Evolutionary conservation across 2,113 vertebrate genomes (phyloP).

Genomic region (Podarcis cretensis): DNA sequence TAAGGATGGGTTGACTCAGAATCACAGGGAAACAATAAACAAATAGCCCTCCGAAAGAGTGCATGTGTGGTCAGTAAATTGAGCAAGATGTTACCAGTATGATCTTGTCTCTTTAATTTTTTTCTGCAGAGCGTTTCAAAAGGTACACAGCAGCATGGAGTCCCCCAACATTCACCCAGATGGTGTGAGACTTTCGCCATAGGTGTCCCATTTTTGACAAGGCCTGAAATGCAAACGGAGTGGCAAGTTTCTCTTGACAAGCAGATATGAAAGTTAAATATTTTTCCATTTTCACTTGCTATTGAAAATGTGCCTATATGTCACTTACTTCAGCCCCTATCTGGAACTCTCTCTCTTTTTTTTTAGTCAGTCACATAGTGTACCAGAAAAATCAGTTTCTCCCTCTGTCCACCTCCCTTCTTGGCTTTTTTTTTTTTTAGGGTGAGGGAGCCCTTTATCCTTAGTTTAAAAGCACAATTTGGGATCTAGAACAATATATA

Average conservation of each 20-base stretch:
- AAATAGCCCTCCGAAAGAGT: background rate
- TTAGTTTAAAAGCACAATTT: background rate
- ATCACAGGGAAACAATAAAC: background rate
- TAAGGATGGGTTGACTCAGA: rapidly evolving
- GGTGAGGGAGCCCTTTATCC: background rate
- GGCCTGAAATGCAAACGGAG: conserved; percentile 78
- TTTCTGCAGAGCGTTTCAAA: conserved; percentile 86
- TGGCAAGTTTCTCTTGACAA: background rate
- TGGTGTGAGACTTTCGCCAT: conserved; percentile 88
- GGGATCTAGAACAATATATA: background rate
- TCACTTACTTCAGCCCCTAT: background rate
- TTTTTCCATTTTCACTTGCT: background rate
- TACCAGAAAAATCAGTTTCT: background rate
- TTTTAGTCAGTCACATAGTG: background rate
- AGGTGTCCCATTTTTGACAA: conserved; percentile 88
- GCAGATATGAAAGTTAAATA: background rate
- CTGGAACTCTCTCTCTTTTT: background rate
- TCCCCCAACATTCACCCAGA: conserved; percentile 97
- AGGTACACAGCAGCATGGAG: conserved; percentile 95
- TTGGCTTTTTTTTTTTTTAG: background rate
- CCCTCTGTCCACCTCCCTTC: background rate
- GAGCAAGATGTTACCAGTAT: conserved; percentile 43
- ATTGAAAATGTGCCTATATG: background rate
- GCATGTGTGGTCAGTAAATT: background rate
- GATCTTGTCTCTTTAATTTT: conserved; percentile 58